phyloP scores from a whole-genome alignment of 2,113 vertebrate genomes.

The Himantopus leucocephalus region DNA sequence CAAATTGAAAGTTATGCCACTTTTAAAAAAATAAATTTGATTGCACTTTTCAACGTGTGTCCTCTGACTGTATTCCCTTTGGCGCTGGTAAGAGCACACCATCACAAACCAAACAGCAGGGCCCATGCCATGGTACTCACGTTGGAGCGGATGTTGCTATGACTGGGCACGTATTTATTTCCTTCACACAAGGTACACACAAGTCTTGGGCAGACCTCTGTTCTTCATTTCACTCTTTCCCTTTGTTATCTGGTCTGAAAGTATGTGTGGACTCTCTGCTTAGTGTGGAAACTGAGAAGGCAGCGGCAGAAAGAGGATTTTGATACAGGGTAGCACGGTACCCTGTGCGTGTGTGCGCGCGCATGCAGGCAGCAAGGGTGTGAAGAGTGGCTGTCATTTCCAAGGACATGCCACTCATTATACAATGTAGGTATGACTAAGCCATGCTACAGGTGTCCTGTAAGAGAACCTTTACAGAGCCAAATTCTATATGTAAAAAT shows the following conservation, averaged over 20 bases:
- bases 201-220: not conserved
- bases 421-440: not conserved
- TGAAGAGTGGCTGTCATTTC: not conserved
- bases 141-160: not conserved
- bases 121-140: not conserved
- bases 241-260: not conserved
- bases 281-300: not conserved
- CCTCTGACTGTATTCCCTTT: not conserved
- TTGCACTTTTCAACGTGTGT: not conserved
- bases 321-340: not conserved
- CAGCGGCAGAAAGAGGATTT: not conserved
- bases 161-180: not conserved
- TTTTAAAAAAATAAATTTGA: not conserved
- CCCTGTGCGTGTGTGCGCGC: too few relatives aligned
- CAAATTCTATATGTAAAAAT: not conserved
- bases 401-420: not conserved
- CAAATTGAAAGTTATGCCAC: not conserved
- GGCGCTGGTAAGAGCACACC: not conserved
- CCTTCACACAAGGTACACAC: not conserved
- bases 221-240: not conserved
- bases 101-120: not conserved
- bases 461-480: not conserved
- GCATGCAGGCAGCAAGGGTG: accelerated
- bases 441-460: not conserved
- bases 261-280: not conserved